Percentiles rank a stretch among this genome's conserved stretches.
Evolutionary conservation across 2,888 invertebrate genomes (phyloP).

Genomic region (Eumerus sabulonum): DNA sequence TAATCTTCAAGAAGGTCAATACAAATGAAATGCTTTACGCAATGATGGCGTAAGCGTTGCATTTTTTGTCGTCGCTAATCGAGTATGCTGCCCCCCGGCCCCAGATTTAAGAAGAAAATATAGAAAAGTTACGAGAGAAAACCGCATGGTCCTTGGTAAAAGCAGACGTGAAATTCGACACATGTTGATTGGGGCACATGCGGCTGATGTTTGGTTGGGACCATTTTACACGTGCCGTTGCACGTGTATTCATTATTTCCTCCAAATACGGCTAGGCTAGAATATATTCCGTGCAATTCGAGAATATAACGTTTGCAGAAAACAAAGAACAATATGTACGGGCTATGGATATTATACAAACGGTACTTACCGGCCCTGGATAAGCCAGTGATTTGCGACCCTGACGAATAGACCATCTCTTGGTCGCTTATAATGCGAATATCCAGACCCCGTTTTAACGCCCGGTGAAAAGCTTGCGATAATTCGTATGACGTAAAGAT

Average conservation of each 20-base stretch:
- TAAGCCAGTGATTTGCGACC: constrained; percentile 37
- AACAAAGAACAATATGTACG: too few species aligned
- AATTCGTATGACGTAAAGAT: constrained; percentile 72
- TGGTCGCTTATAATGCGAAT: constrained; percentile 74
- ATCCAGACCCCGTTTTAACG: constrained; percentile 72
- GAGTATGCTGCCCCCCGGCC: too few species aligned
- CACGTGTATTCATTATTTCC: neutral
- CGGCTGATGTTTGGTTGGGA: too few species aligned
- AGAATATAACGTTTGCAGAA: too few species aligned
- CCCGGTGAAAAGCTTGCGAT: constrained; percentile 70
- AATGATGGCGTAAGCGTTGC: constrained; percentile 59
- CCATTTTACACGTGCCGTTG: neutral
- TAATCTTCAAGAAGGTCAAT: constrained; percentile 50
- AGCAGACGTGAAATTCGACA: too few species aligned
- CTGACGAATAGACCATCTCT: constrained; percentile 71
- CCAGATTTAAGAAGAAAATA: too few species aligned
- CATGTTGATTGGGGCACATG: too few species aligned
- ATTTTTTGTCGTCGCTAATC: too few species aligned
- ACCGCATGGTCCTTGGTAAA: constrained; percentile 36
- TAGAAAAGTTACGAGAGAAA: too few species aligned
- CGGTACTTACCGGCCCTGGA: constrained; percentile 45
- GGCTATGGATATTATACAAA: too few species aligned
- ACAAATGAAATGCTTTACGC: constrained; percentile 62
- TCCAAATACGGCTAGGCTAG: too few species aligned
- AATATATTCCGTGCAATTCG: too few species aligned